Percentiles rank a stretch among this genome's conserved stretches.
phyloP scores from a whole-genome alignment of 2,888 invertebrate genomes.

The Apodemia mormo region DNA sequence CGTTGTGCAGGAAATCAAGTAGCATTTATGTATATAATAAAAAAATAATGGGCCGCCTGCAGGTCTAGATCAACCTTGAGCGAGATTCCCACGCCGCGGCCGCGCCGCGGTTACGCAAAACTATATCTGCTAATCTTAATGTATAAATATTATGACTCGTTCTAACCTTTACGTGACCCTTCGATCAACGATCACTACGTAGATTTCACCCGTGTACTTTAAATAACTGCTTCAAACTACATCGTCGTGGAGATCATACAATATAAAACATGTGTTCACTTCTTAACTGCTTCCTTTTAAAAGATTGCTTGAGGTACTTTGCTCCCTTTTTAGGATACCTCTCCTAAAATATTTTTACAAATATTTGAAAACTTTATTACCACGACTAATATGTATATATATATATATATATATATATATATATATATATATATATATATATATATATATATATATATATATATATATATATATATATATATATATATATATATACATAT shows the following conservation, averaged over 20 bases:
- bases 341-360: too few relatives aligned
- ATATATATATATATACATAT: too few relatives aligned
- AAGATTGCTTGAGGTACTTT: too few relatives aligned
- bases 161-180: slow-evolving; percentile 5
- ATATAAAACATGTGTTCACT: too few relatives aligned
- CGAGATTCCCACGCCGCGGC: neutral
- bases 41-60: neutral
- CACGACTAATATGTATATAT: too few relatives aligned
- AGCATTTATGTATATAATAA: neutral
- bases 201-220: neutral
- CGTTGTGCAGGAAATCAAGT: neutral
- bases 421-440: too few relatives aligned
- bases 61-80: slow-evolving; percentile 8
- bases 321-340: too few relatives aligned
- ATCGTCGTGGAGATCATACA: neutral
- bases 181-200: neutral
- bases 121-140: slow-evolving; percentile 17
- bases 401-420: too few relatives aligned
- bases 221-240: slow-evolving; percentile 17
- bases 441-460: too few relatives aligned
- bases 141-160: slow-evolving; percentile 13
- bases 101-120: slow-evolving; percentile 14
- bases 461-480: too few relatives aligned
- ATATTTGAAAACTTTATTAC: too few relatives aligned
- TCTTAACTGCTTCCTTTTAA: too few relatives aligned